These are phyloP conservation scores for Poeciliopsis occidentalis DNA, from an alignment of 2,113 vertebrate species.

Conservation along the genomic window DNA sequence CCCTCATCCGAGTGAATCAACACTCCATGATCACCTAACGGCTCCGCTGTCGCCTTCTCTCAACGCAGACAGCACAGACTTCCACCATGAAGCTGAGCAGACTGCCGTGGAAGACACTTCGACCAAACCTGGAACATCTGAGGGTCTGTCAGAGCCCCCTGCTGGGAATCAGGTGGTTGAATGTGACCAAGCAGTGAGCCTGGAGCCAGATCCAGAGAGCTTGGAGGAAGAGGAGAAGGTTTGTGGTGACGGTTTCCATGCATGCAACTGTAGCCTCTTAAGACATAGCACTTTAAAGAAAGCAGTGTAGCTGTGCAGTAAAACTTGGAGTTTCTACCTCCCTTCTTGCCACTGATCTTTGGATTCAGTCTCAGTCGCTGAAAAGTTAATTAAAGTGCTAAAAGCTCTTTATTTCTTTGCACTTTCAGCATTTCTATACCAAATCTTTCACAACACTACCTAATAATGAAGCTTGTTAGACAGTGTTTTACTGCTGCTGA, in stretches of 20 bases:
- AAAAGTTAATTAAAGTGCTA: too few species aligned
- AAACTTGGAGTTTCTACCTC: neutral
- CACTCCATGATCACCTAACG: neutral
- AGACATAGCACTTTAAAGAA: neutral
- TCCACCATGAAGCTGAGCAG: constrained; percentile 9
- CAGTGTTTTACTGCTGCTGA: neutral
- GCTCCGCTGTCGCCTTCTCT: constrained; percentile 25
- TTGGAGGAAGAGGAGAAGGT: constrained; percentile 64
- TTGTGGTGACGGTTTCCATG: constrained; percentile 5
- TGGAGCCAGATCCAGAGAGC: constrained; percentile 62
- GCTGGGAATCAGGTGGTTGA: constrained; percentile 57
- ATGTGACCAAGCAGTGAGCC: constrained; percentile 79
- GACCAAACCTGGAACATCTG: neutral
- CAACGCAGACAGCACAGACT: constrained; percentile 10
- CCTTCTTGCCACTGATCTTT: neutral
- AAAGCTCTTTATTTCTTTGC: too few species aligned
- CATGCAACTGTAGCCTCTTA: neutral
- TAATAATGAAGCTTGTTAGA: too few species aligned
- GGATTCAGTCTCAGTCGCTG: neutral
- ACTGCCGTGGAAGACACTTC: constrained; percentile 13
- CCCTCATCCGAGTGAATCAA: constrained; percentile 27
- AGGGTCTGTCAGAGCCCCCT: constrained; percentile 16
- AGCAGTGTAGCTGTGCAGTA: neutral
- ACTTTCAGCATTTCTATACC: too few species aligned
- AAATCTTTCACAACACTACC: too few species aligned